Evolutionary conservation across 1,140 invertebrate genomes (phyloP).

Genomic region (Rhagoletis zephyria): DNA sequence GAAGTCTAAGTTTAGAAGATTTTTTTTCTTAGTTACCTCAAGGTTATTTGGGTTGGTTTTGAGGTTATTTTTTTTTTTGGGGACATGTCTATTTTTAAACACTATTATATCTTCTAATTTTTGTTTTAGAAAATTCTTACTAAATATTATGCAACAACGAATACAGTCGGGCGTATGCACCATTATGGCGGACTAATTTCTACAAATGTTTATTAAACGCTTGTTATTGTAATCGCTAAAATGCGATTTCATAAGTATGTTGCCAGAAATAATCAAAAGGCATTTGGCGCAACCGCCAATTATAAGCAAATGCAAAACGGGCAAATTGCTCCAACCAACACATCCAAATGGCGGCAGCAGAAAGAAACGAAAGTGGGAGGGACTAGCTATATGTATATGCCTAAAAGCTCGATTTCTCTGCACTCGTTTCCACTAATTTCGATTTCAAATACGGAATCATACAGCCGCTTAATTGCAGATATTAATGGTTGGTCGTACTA

Average conservation of each 20-base stretch:
- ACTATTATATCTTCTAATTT: no score
- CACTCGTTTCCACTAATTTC: neutral
- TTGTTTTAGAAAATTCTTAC: no score
- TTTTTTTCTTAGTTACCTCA: no score
- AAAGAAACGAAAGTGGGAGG: no score
- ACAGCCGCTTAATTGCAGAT: neutral
- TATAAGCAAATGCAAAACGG: slow-evolving; percentile 19
- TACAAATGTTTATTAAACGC: neutral
- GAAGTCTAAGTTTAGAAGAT: no score
- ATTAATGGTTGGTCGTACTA: neutral
- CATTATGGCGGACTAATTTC: neutral
- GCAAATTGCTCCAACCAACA: neutral
- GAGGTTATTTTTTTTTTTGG: no score
- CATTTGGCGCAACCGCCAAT: slow-evolving; percentile 48
- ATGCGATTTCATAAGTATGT: no score
- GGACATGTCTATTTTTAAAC: no score
- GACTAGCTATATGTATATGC: neutral
- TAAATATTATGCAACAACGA: neutral
- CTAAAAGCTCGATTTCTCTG: neutral
- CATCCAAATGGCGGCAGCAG: neutral
- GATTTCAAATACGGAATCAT: neutral
- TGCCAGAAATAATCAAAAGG: no score
- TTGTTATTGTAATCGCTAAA: neutral
- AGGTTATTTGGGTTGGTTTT: no score
- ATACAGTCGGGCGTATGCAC: neutral